Evolutionary conservation across 2,113 vertebrate species (phyloP).

Genomic region (Ptilonorhynchus violaceus): DNA sequence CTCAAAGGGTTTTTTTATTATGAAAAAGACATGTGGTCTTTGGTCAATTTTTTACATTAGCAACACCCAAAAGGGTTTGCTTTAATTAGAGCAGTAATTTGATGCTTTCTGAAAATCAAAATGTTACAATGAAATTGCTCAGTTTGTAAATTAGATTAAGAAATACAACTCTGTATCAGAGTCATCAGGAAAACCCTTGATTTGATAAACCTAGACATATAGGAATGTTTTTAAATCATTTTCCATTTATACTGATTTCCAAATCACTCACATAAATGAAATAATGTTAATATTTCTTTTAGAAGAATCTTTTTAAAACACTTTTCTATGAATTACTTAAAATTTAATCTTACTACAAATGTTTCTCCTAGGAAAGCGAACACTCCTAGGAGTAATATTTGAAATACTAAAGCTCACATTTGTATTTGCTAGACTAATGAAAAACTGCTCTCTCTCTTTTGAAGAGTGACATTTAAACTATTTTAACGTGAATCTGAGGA

Average conservation of each 20-base stretch:
- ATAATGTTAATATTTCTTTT: not conserved
- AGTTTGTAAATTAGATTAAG: not conserved
- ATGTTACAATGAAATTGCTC: not conserved
- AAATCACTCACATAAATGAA: slow-evolving; percentile 16
- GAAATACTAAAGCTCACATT: slow-evolving; percentile 32
- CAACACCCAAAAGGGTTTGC: not conserved
- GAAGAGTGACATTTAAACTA: slow-evolving; percentile 15
- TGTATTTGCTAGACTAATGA: slow-evolving; percentile 20
- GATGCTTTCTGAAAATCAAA: slow-evolving; percentile 35
- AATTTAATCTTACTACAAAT: slow-evolving; percentile 12
- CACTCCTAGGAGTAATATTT: slow-evolving; percentile 34
- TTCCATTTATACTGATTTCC: not conserved
- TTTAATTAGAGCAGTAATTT: slow-evolving; percentile 24
- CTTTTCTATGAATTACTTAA: slow-evolving; percentile 6
- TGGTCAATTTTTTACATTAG: slow-evolving; percentile 14
- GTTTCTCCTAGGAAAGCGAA: slow-evolving; percentile 30
- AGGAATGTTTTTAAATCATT: not conserved
- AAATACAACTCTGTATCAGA: not conserved
- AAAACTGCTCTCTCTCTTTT: slow-evolving; percentile 12
- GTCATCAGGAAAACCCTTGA: not conserved
- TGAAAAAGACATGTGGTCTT: not conserved
- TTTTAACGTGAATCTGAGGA: slow-evolving; percentile 15
- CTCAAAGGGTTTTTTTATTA: not conserved
- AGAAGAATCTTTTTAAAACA: not conserved
- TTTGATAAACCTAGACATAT: not conserved